phyloP scores from a whole-genome alignment of 2,113 vertebrate genomes.

The Crotophaga sulcirostris region DNA sequence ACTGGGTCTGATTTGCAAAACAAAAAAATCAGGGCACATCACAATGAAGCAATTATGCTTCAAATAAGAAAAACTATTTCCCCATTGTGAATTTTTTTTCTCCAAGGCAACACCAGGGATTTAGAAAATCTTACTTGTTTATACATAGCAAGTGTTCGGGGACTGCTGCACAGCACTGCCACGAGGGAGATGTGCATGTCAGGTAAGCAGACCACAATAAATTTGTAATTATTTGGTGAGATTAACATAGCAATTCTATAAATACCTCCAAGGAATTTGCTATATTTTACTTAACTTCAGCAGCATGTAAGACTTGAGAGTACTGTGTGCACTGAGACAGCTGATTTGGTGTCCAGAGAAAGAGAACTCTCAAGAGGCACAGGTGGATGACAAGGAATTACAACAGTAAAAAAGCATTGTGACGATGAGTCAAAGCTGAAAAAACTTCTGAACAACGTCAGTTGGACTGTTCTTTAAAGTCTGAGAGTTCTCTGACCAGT shows the following conservation, averaged over 20 bases:
- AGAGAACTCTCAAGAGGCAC: background rate
- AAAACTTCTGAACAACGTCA: background rate
- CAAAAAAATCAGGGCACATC: background rate
- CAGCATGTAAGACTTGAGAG: background rate
- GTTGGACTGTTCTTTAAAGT: background rate
- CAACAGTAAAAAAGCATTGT: background rate
- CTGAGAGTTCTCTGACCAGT: background rate
- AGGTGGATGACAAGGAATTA: background rate
- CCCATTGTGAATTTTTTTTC: background rate
- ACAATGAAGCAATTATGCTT: background rate
- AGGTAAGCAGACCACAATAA: background rate
- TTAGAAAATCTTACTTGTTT: background rate
- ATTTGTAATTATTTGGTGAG: background rate
- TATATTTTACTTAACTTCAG: background rate
- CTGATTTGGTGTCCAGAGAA: background rate
- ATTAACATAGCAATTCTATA: background rate
- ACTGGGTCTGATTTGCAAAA: background rate
- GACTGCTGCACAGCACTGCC: background rate
- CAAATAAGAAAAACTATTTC: background rate
- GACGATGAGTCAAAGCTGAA: rapidly evolving
- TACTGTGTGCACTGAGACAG: background rate
- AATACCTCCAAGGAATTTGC: background rate
- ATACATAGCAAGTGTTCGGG: background rate
- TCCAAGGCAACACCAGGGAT: background rate
- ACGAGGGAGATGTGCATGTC: rapidly evolving